phyloP scores from a whole-genome alignment of 2,888 invertebrate genomes.

The Sarcophaga variegata region DNA sequence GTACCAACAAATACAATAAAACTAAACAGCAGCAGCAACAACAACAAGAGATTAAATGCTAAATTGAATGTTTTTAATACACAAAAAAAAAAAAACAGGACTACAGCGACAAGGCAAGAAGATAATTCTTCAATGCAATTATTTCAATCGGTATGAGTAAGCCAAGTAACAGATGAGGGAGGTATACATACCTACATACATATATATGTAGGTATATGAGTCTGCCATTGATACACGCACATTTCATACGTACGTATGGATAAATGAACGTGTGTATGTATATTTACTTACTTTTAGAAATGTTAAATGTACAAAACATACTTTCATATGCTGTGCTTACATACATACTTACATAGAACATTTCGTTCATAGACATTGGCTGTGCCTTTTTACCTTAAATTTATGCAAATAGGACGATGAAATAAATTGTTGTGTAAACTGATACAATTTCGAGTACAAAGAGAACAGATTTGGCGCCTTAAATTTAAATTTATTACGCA shows the following conservation, averaged over 20 bases:
- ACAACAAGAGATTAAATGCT: conserved; percentile 30
- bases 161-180: not conserved
- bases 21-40: not conserved
- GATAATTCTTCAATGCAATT: conserved; percentile 1
- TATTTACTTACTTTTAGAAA: too few species aligned
- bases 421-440: not conserved
- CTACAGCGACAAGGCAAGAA: conserved; percentile 16
- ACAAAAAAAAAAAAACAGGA: not conserved
- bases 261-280: too few species aligned
- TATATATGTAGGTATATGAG: not conserved
- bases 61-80: conserved; percentile 30
- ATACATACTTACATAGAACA: not conserved
- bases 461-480: conserved; percentile 9
- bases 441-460: not conserved
- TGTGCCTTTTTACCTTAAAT: not conserved
- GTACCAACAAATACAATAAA: too few species aligned
- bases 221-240: too few species aligned
- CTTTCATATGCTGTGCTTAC: not conserved
- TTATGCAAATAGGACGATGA: conserved; percentile 4
- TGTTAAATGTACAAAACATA: too few species aligned
- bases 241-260: too few species aligned
- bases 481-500: not conserved
- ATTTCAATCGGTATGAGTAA: not conserved
- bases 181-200: not conserved
- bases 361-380: not conserved